Evolutionary conservation across 2,797 vertebrate genomes (phyloP).

Genomic region (Tragopan temminckii): DNA sequence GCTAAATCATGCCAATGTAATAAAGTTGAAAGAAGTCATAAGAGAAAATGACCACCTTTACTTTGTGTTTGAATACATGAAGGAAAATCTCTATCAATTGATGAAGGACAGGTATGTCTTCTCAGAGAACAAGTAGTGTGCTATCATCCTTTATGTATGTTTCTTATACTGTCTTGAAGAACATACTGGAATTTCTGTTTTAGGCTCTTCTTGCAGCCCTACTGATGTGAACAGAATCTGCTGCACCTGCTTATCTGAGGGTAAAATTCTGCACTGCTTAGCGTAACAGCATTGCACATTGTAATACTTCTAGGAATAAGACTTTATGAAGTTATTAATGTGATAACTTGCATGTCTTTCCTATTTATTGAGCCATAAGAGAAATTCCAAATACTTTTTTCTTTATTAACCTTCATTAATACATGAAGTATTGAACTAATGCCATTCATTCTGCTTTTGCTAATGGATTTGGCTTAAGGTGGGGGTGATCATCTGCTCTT

Average conservation of each 20-base stretch:
- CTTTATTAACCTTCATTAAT: neutral
- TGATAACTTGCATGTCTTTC: neutral
- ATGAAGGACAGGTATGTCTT: slow-evolving; percentile 95
- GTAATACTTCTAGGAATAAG: neutral
- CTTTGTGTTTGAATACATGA: slow-evolving; percentile 99
- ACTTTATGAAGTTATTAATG: neutral
- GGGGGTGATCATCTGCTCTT: neutral
- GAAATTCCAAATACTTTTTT: neutral
- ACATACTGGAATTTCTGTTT: neutral
- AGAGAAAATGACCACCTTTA: slow-evolving; percentile 98
- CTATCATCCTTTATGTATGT: neutral
- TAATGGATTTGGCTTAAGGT: neutral
- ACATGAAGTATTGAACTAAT: neutral
- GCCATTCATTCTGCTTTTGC: neutral
- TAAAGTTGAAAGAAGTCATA: slow-evolving; percentile 98
- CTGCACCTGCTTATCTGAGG: neutral
- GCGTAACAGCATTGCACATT: neutral
- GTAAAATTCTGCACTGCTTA: neutral
- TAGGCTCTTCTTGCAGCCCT: neutral
- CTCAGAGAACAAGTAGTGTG: neutral
- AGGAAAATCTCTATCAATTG: slow-evolving; percentile 98
- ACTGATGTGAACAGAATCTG: neutral
- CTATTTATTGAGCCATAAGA: neutral
- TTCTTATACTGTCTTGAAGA: neutral
- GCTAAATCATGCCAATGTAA: slow-evolving; percentile 96